phyloP scores from a whole-genome alignment of 2,797 vertebrate genomes.

The Cyclopterus lumpus region DNA sequence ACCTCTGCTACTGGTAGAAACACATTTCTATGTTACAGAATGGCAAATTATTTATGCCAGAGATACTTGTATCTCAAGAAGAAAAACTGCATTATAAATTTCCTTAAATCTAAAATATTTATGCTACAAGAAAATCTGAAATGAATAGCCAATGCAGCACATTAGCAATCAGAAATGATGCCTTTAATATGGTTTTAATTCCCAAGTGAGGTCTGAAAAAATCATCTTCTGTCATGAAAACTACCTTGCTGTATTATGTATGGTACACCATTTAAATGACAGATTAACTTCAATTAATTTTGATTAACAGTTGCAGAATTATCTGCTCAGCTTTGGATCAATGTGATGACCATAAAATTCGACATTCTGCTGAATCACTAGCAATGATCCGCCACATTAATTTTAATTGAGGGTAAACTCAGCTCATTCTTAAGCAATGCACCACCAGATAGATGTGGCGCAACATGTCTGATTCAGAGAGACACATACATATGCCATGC shows the following conservation, averaged over 20 bases:
- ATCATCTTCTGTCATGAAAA: neutral
- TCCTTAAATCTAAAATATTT: neutral
- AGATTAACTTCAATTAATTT: constrained; percentile 1
- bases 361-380: constrained; percentile 17
- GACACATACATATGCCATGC: neutral
- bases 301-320: constrained; percentile 27
- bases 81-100: neutral
- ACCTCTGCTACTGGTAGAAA: neutral
- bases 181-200: neutral
- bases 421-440: constrained; percentile 9
- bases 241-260: neutral
- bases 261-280: neutral
- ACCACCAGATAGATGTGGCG: constrained; percentile 14
- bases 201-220: neutral
- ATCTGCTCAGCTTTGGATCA: constrained; percentile 28
- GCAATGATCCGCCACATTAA: constrained; percentile 6
- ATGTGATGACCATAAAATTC: constrained; percentile 21
- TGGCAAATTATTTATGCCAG: neutral
- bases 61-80: neutral
- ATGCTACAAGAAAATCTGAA: neutral
- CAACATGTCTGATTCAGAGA: constrained; percentile 21
- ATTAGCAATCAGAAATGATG: neutral
- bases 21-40: neutral
- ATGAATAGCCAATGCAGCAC: neutral
- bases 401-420: constrained; percentile 8